phyloP scores from a whole-genome alignment of 2,888 invertebrate genomes.

The Acleris literana region DNA sequence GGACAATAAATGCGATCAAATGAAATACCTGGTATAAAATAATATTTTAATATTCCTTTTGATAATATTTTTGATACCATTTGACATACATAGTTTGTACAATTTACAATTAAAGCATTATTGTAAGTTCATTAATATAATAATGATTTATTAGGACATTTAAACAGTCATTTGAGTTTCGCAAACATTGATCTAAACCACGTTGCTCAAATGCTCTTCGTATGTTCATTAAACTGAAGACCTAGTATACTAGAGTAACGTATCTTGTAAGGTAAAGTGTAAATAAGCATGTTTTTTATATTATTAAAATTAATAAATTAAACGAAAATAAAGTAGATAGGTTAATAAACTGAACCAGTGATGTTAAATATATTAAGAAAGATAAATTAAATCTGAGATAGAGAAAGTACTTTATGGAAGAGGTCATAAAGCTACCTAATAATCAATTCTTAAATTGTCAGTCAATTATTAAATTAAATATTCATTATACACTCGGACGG shows the following conservation, averaged over 20 bases:
- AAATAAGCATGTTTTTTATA: neutral
- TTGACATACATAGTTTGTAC: conserved; percentile 44
- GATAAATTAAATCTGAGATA: neutral
- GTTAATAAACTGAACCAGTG: neutral
- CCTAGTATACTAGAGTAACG: conserved; percentile 6
- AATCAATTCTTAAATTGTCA: neutral
- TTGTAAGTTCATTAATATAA: conserved; percentile 29
- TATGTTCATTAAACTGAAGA: too few relatives aligned
- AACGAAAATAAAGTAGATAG: neutral
- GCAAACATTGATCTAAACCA: conserved; percentile 7
- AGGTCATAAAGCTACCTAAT: conserved; percentile 3
- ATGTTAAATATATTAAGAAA: neutral
- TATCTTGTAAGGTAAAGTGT: neutral
- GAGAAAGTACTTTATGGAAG: neutral
- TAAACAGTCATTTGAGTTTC: conserved; percentile 12
- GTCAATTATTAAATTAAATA: neutral
- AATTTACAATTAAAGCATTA: conserved; percentile 48
- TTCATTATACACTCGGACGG: conserved; percentile 30
- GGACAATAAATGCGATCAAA: neutral
- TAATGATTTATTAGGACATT: conserved; percentile 21
- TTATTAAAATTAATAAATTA: conserved; percentile 3
- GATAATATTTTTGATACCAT: conserved; percentile 12
- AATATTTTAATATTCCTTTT: conserved; percentile 14
- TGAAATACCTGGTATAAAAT: conserved; percentile 11
- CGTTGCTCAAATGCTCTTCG: too few relatives aligned